These are phyloP conservation scores for Onychomys arenicola DNA, from an alignment of 2,797 vertebrate species.

Conservation along the genomic window DNA sequence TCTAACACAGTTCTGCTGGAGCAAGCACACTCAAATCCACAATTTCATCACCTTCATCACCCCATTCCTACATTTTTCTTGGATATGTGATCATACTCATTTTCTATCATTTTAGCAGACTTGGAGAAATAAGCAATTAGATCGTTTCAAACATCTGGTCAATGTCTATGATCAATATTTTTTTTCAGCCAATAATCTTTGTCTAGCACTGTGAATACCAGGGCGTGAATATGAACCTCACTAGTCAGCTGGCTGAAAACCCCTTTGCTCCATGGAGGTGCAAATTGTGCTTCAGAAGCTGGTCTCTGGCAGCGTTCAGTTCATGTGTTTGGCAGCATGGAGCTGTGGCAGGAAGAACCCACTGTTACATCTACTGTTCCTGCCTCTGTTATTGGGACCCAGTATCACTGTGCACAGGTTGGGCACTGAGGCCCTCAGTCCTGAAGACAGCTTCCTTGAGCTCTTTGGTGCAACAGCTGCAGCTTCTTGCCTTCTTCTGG, in stretches of 20 bases:
- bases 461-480: not conserved
- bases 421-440: not conserved
- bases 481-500: not conserved
- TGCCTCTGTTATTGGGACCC: not conserved
- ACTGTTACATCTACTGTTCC: not conserved
- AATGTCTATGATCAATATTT: not conserved
- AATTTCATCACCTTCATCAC: not conserved
- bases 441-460: not conserved
- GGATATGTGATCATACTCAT: not conserved
- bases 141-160: not conserved
- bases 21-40: not conserved
- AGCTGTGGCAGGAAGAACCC: not conserved
- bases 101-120: not conserved
- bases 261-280: not conserved
- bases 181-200: not conserved
- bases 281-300: not conserved
- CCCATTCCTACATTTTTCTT: not conserved
- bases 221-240: not conserved
- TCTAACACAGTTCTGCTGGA: not conserved
- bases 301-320: not conserved
- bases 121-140: not conserved
- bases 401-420: not conserved
- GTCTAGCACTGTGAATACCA: not conserved
- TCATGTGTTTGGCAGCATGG: not conserved
- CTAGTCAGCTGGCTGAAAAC: no score